A percentile compares a stretch with the other conserved stretches of the same genome.
These are phyloP conservation scores for Suncus etruscus DNA, from an alignment of 2,113 vertebrate genomes.

Conservation along the genomic window DNA sequence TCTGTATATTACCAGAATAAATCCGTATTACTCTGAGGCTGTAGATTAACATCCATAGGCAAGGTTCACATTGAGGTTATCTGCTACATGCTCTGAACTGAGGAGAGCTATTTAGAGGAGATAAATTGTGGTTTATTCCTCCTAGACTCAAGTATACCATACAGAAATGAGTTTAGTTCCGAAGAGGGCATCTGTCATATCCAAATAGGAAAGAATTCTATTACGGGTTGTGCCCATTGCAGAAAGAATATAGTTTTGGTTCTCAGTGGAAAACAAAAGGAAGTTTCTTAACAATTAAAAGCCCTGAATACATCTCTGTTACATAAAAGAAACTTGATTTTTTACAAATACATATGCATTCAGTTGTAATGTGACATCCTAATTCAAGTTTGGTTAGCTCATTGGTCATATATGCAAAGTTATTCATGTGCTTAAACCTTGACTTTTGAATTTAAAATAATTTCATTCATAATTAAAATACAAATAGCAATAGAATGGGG, in stretches of 20 bases:
- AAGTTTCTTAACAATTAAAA: conserved; percentile 68
- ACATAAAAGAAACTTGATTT: conserved; percentile 32
- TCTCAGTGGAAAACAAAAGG: conserved; percentile 69
- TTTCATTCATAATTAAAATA: neutral
- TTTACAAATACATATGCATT: conserved; percentile 54
- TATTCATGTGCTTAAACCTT: neutral
- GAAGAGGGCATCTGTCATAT: conserved; percentile 90
- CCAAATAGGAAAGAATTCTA: conserved; percentile 86
- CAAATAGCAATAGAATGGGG: neutral
- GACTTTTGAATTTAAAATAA: neutral
- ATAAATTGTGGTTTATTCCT: conserved; percentile 87
- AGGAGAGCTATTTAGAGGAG: conserved; percentile 83
- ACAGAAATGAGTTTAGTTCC: conserved; percentile 91
- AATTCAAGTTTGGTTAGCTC: neutral
- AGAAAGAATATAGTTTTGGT: conserved; percentile 77
- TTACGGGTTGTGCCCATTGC: conserved; percentile 83
- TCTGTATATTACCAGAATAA: conserved; percentile 83
- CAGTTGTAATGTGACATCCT: neutral
- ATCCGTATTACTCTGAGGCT: conserved; percentile 81
- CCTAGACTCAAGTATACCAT: conserved; percentile 85
- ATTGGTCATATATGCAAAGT: neutral
- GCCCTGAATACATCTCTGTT: conserved; percentile 50
- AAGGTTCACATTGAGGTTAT: conserved; percentile 91
- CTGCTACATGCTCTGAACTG: conserved; percentile 76
- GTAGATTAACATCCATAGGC: conserved; percentile 85